Conservation (phyloP, 1,140 invertebrate genomes). For the Gryon sp. region DNA sequence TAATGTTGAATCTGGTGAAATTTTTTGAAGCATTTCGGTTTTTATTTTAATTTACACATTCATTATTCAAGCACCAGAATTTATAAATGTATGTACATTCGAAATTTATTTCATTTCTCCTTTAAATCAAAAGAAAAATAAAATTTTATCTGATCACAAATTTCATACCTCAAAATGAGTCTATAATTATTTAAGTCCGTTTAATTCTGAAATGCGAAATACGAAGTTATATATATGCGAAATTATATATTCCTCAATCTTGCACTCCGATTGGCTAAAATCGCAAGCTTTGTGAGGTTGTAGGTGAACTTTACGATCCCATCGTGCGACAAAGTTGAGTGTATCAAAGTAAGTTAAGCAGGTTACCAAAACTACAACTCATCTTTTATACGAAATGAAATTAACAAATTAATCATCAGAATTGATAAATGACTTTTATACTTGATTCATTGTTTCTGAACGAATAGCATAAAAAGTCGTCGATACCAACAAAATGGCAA, state of each 20-base stretch:
- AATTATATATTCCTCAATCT: not conserved
- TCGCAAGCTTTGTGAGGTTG: not conserved
- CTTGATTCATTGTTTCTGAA: too few relatives aligned
- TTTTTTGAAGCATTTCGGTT: not conserved
- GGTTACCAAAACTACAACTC: not conserved
- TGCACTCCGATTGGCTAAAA: not conserved
- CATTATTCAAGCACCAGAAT: too few relatives aligned
- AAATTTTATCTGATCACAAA: too few relatives aligned
- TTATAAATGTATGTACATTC: too few relatives aligned
- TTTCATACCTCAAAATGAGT: too few relatives aligned
- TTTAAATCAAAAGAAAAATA: too few relatives aligned
- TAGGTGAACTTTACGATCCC: slow-evolving; percentile 26
- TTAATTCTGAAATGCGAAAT: too few relatives aligned
- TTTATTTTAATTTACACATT: too few relatives aligned
- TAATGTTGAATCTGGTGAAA: not conserved
- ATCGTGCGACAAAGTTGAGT: slow-evolving; percentile 1
- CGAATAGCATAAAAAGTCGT: too few relatives aligned
- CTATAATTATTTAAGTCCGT: too few relatives aligned
- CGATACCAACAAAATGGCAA: not conserved
- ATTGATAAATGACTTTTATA: not conserved
- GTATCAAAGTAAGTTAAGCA: slow-evolving; percentile 19
- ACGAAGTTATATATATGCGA: not conserved
- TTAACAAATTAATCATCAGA: slow-evolving; percentile 15
- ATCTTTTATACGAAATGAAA: slow-evolving; percentile 1
- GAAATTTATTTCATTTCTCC: too few relatives aligned